These are phyloP conservation scores for Catharus fuscescens DNA, from an alignment of 2,113 vertebrate genomes.

Conservation along the genomic window DNA sequence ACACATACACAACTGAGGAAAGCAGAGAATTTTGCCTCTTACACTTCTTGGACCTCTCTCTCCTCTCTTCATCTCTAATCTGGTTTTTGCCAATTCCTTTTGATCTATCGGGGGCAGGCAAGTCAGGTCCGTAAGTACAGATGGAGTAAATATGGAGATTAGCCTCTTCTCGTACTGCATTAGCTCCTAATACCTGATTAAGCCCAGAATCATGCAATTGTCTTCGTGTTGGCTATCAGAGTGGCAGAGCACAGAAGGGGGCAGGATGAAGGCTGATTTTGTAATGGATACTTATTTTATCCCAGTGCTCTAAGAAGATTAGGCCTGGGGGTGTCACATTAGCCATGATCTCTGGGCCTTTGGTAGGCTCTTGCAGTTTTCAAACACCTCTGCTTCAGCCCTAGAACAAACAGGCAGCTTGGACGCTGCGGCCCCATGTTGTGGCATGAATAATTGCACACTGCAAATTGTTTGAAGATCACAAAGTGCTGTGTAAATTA, in stretches of 20 bases:
- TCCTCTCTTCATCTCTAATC: slow-evolving; percentile 86
- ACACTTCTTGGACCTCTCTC: slow-evolving; percentile 67
- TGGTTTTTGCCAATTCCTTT: slow-evolving; percentile 92
- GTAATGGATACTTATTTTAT: slow-evolving; percentile 99
- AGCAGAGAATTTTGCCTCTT: slow-evolving; percentile 80
- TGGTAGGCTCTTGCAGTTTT: slow-evolving; percentile 87
- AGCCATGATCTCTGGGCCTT: slow-evolving; percentile 92
- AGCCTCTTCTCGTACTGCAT: slow-evolving; percentile 90
- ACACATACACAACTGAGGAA: slow-evolving; percentile 68
- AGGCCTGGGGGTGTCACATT: slow-evolving; percentile 97
- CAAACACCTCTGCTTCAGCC: slow-evolving; percentile 82
- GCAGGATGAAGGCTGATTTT: slow-evolving; percentile 93
- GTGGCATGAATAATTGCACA: slow-evolving; percentile 84
- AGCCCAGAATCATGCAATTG: slow-evolving; percentile 91
- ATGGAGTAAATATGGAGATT: slow-evolving; percentile 98
- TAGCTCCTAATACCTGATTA: slow-evolving; percentile 98
- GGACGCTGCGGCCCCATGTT: slow-evolving; percentile 79
- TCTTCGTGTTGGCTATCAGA: slow-evolving; percentile 89
- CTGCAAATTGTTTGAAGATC: slow-evolving; percentile 82
- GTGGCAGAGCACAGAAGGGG: slow-evolving; percentile 84
- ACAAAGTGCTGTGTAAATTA: slow-evolving; percentile 82
- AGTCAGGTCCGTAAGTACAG: slow-evolving; percentile 88
- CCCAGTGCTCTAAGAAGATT: slow-evolving; percentile 98
- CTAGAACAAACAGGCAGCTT: slow-evolving; percentile 84
- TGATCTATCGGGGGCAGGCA: slow-evolving; percentile 87